Percentiles rank a stretch among this genome's conserved stretches.
Evolutionary conservation across 2,888 invertebrate species (phyloP).

Genomic region (Euzophera pinguis): DNA sequence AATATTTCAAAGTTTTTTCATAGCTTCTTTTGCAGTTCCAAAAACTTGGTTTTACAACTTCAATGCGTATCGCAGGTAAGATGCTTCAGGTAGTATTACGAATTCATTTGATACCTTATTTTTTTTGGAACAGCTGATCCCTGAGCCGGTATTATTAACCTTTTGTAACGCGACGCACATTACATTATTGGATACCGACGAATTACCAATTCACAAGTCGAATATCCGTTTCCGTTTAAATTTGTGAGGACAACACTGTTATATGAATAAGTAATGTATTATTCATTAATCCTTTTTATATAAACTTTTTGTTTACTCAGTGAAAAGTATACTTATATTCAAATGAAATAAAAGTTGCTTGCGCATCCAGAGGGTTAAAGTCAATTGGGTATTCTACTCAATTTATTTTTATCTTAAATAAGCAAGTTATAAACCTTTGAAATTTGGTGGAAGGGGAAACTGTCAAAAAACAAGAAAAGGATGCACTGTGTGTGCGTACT

Average conservation of each 20-base stretch:
- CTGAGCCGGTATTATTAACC: slow-evolving; percentile 16
- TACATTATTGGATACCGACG: slow-evolving; percentile 15
- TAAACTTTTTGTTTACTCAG: neutral
- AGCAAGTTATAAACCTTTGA: too few relatives aligned
- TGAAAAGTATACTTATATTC: neutral
- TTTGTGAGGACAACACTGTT: slow-evolving; percentile 22
- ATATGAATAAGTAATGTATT: neutral
- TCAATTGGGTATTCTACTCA: too few relatives aligned
- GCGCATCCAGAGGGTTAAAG: neutral
- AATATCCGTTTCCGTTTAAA: slow-evolving; percentile 46
- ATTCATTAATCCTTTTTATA: neutral
- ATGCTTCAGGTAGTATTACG: neutral
- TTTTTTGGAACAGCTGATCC: slow-evolving; percentile 5
- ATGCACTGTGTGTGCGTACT: too few relatives aligned
- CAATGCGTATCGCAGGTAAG: neutral
- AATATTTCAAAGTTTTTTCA: too few relatives aligned
- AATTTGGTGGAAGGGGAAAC: too few relatives aligned
- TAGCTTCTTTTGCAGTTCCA: neutral
- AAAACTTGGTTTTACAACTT: neutral
- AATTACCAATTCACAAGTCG: slow-evolving; percentile 41
- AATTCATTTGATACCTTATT: neutral
- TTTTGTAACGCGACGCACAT: slow-evolving; percentile 12
- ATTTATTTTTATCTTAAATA: too few relatives aligned
- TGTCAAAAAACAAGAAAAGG: too few relatives aligned
- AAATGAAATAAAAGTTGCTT: neutral